Evolutionary conservation across 92 coral and sea anemone genomes (phyloP).

Genomic region (Paragorgia papillata): DNA sequence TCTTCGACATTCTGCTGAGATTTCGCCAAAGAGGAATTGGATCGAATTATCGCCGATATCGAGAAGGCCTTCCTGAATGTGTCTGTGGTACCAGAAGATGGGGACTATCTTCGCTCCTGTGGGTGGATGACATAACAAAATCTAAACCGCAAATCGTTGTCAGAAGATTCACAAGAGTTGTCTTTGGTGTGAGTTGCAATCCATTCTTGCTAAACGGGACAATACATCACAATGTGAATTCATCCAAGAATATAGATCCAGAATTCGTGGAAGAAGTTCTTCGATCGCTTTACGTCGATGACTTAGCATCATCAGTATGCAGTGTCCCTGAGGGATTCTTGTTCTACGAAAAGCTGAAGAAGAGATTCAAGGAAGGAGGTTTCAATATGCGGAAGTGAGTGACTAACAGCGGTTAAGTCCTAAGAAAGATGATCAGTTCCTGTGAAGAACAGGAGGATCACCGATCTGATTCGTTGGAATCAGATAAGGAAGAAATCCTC

Average conservation of each 20-base stretch:
- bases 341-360: not conserved
- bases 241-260: not conserved
- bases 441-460: slow-evolving; percentile 11
- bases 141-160: slow-evolving; percentile 14
- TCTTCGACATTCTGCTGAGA: slow-evolving; percentile 33
- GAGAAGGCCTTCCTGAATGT: no score
- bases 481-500: no score
- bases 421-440: not conserved
- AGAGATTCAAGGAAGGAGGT: slow-evolving; percentile 5
- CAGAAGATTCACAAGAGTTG: slow-evolving; percentile 33
- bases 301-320: not conserved
- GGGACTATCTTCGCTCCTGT: slow-evolving; percentile 31
- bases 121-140: slow-evolving; percentile 9
- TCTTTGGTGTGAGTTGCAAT: no score
- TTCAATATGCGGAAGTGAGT: slow-evolving; percentile 49
- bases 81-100: slow-evolving; percentile 42
- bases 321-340: not conserved
- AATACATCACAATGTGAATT: slow-evolving; percentile 7
- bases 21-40: slow-evolving; percentile 40
- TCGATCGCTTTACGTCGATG: slow-evolving; percentile 43
- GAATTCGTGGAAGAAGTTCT: slow-evolving; percentile 37
- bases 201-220: slow-evolving; percentile 15
- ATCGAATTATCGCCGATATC: no score
- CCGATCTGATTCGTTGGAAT: no score
- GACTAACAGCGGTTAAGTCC: not conserved